Conservation (phyloP, 2,797 vertebrate genomes). For the Hydrolagus colliei region DNA sequence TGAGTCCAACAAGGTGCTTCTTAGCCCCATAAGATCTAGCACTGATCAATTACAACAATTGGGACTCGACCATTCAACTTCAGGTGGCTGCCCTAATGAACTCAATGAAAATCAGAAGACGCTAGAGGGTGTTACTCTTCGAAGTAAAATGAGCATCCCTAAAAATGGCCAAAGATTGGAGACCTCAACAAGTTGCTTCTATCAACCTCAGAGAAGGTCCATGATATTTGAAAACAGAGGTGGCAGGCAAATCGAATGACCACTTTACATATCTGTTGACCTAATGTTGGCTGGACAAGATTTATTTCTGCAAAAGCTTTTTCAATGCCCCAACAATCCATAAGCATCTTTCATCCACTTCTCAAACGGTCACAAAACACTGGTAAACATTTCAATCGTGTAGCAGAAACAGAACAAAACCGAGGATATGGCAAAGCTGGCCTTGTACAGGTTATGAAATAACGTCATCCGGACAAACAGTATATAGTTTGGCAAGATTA, state of each 20-base stretch:
- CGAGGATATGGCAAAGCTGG: not conserved
- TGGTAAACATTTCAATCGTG: not conserved
- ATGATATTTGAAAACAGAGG: constrained; percentile 93
- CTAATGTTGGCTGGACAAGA: not conserved
- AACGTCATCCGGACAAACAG: not conserved
- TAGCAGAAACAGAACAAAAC: not conserved
- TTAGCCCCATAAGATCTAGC: constrained; percentile 79
- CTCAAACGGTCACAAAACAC: not conserved
- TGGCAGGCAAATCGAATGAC: constrained; percentile 84
- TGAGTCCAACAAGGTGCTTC: constrained; percentile 68
- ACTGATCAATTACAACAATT: constrained; percentile 47
- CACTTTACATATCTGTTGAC: not conserved
- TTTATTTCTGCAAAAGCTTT: not conserved
- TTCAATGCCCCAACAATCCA: not conserved
- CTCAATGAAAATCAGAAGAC: constrained; percentile 63
- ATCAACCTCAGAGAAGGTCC: constrained; percentile 91
- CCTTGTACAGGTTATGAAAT: not conserved
- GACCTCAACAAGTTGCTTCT: constrained; percentile 97
- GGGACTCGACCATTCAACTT: not conserved
- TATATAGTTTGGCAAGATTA: not conserved
- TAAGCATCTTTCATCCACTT: not conserved
- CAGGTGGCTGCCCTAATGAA: constrained; percentile 56
- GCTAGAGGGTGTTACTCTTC: constrained; percentile 68
- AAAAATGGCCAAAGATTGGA: constrained; percentile 96
- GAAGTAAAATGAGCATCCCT: constrained; percentile 95